A percentile compares a stretch with the other conserved stretches of the same genome.
These are phyloP conservation scores for Aporophyla lueneburgensis DNA, from an alignment of 2,888 invertebrate species.

Conservation along the genomic window DNA sequence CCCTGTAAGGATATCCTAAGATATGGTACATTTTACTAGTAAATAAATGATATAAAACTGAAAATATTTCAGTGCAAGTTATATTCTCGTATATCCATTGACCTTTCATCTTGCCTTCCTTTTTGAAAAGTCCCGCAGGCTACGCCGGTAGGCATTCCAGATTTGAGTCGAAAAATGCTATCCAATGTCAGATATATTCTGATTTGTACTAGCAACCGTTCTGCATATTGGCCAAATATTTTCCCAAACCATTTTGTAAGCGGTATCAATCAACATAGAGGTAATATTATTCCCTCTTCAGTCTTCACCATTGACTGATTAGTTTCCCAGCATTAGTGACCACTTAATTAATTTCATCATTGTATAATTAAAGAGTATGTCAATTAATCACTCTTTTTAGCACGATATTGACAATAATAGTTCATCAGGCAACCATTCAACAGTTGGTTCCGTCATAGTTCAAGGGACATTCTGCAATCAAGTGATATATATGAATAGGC, in stretches of 20 bases:
- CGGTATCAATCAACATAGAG: not conserved
- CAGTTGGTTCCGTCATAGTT: slow-evolving; percentile 30
- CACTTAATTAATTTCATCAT: slow-evolving; percentile 21
- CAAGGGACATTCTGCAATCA: slow-evolving; percentile 36
- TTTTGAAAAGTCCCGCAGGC: slow-evolving; percentile 5
- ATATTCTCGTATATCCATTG: not conserved
- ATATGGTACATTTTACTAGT: not conserved
- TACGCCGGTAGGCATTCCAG: not conserved
- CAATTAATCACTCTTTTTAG: slow-evolving; percentile 27
- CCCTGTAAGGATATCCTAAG: not conserved
- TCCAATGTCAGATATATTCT: not conserved
- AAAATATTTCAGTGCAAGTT: not conserved
- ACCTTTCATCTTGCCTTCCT: not conserved
- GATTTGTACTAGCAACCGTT: not conserved
- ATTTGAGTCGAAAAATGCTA: slow-evolving; percentile 17
- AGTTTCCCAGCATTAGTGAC: slow-evolving; percentile 1
- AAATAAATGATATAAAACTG: not conserved
- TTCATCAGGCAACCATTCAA: slow-evolving; percentile 42
- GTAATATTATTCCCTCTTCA: not conserved
- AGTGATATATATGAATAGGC: slow-evolving; percentile 38
- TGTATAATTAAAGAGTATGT: slow-evolving; percentile 18
- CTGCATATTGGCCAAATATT: slow-evolving; percentile 3
- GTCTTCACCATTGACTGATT: slow-evolving; percentile 10
- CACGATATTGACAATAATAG: slow-evolving; percentile 21
- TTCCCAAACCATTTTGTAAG: slow-evolving; percentile 2